Conservation (phyloP, 2,113 vertebrate species). For the Dascyllus trimaculatus region DNA sequence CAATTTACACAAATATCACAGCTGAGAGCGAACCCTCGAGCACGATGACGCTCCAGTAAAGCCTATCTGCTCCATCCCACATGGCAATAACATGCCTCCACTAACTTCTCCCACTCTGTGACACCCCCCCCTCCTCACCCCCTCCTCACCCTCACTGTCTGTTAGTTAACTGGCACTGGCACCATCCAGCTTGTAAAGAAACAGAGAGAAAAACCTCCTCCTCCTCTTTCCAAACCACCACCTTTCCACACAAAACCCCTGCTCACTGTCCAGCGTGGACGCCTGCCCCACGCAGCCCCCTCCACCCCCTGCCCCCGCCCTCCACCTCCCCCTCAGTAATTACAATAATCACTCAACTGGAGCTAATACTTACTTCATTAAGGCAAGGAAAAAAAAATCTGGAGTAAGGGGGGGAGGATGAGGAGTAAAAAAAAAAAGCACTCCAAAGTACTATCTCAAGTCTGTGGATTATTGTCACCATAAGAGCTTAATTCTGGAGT, state of each 20-base stretch:
- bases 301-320: conserved; percentile 1
- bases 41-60: conserved; percentile 1
- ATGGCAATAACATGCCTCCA: conserved; percentile 42
- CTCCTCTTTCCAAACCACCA: conserved; percentile 25
- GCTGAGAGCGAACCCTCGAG: conserved; percentile 14
- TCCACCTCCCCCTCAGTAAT: conserved; percentile 69
- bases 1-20: conserved; percentile 14
- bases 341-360: conserved; percentile 82
- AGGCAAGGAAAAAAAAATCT: conserved; percentile 8
- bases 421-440: conserved; percentile 12
- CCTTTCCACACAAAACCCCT: conserved; percentile 43
- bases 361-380: conserved; percentile 83
- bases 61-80: conserved; percentile 29
- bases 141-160: conserved; percentile 50
- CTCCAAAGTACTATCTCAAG: conserved; percentile 46
- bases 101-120: conserved; percentile 22
- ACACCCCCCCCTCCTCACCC: neutral
- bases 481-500: conserved; percentile 39
- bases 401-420: conserved; percentile 10
- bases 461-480: conserved; percentile 58
- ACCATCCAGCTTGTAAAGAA: conserved; percentile 74
- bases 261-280: conserved; percentile 58
- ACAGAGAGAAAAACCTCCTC: conserved; percentile 6
- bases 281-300: neutral
- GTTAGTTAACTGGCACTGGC: conserved; percentile 69